Conservation (phyloP, 2,113 vertebrate species). For the Callipepla squamata region DNA sequence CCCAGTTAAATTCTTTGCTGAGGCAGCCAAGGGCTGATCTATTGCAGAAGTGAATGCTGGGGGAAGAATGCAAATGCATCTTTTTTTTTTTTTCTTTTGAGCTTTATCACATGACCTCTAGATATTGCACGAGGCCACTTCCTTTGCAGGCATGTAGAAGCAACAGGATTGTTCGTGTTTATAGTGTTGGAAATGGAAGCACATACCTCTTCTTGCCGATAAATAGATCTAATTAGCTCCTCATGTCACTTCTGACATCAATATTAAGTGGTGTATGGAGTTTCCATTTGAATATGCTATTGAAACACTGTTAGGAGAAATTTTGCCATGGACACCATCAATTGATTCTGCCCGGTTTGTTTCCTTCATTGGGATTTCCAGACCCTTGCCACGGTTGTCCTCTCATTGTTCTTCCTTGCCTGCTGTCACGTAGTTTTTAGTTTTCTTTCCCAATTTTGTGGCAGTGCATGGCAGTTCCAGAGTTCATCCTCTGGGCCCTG, state of each 20-base stretch:
- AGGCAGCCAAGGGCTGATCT: not conserved
- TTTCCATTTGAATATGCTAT: not conserved
- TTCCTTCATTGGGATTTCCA: not conserved
- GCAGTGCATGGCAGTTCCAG: not conserved
- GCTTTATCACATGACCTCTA: not conserved
- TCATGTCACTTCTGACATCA: not conserved
- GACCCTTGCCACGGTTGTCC: rapidly evolving
- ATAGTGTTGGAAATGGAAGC: not conserved
- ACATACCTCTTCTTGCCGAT: not conserved
- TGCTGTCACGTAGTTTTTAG: too few species aligned
- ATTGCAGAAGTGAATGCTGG: not conserved
- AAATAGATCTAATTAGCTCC: not conserved
- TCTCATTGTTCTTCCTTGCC: not conserved
- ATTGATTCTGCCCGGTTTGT: not conserved
- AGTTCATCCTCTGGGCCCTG: not conserved
- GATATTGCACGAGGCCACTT: not conserved
- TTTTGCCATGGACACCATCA: not conserved
- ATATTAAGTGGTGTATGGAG: not conserved
- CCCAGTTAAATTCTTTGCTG: not conserved
- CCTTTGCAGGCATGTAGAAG: not conserved
- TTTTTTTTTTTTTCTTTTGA: not conserved
- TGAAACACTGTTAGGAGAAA: not conserved
- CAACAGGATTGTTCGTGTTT: not conserved
- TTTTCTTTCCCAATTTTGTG: not conserved
- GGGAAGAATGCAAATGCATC: not conserved